Evolutionary conservation across 2,888 invertebrate species (phyloP), one percentile per base, ranked within the genome.

Genomic region (Hoplodrina ambigua): DNA sequence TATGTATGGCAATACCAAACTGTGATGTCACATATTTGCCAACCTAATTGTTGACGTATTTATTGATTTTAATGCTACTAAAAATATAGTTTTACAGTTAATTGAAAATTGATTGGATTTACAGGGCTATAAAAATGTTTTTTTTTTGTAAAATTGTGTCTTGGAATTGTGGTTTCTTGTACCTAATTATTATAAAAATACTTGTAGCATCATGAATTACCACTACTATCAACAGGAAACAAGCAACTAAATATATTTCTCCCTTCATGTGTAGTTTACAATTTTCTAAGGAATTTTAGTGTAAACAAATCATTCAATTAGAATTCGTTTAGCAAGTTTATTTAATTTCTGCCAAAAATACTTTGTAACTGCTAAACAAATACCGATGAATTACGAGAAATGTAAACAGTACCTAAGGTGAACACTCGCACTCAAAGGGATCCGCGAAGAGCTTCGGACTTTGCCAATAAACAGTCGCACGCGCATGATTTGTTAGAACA

Each of bases 381-480:
- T 62, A 44, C 20, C 20, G 41, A 75, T 66, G 76, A 75, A 63
- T 80, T 75, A 62, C 55, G 61, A 59, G 53, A 59, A 78, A 54
- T 64, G 57, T 72, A 80, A 78, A 78, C 79, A 69, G 41, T 65
- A 44, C 20, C 20, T 65, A 68, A 75, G 63, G 76, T 78, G 55
- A 79, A 75, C 65, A 80, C 61, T 73, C 57, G 46, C 50, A 70
- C 72, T 86, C 85, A 87, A 89, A 87, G 82, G 83, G 82, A 77
- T 67, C 81, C 80, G 86, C 73, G n/a, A 17, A 69, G 52, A 75
- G 58, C 55, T 82, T 83, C 77, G 80, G 72, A 63, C 69, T 74
- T 84, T 77, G 88, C 86, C 75, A 87, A 90, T 90, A 90, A 88
- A 89, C 88, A 88, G 67, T 81, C 78, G 64, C 72, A 68, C n/a